A percentile compares a stretch with the other conserved stretches of the same genome.
Conservation (phyloP, 2,113 vertebrate genomes). For the Peromyscus leucopus region DNA sequence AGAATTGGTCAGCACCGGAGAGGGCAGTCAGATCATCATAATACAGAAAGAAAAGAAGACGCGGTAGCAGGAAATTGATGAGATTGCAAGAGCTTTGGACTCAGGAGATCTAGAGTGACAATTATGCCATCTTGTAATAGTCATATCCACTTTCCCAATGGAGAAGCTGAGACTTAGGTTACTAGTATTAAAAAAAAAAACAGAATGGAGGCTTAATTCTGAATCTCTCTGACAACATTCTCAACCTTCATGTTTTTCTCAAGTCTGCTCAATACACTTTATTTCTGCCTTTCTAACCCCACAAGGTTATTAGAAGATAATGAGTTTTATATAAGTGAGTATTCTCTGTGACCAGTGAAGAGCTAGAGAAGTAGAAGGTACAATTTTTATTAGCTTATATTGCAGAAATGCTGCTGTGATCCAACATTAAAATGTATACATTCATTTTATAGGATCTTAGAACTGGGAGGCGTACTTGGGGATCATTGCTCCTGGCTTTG, state of each 20-base stretch:
- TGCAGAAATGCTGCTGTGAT: constrained; percentile 20
- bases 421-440: constrained; percentile 38
- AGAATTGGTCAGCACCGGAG: not conserved
- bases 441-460: constrained; percentile 30
- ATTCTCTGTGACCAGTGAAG: not conserved
- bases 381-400: constrained; percentile 50
- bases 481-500: not conserved
- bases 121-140: not conserved
- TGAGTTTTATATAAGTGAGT: constrained; percentile 27
- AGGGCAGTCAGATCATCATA: not conserved
- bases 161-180: not conserved
- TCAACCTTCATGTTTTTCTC: not conserved
- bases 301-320: constrained; percentile 34
- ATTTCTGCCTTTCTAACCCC: not conserved
- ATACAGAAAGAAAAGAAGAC: not conserved
- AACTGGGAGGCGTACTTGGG: not conserved
- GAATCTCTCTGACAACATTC: not conserved
- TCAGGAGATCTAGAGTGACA: not conserved
- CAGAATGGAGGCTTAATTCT: not conserved
- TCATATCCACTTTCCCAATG: not conserved
- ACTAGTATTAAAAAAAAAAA: not conserved
- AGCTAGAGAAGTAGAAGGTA: not conserved
- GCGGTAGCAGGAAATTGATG: not conserved
- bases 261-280: not conserved
- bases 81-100: not conserved